phyloP scores from a whole-genome alignment of 2,797 vertebrate genomes.

The Pseudochaenichthys georgianus region DNA sequence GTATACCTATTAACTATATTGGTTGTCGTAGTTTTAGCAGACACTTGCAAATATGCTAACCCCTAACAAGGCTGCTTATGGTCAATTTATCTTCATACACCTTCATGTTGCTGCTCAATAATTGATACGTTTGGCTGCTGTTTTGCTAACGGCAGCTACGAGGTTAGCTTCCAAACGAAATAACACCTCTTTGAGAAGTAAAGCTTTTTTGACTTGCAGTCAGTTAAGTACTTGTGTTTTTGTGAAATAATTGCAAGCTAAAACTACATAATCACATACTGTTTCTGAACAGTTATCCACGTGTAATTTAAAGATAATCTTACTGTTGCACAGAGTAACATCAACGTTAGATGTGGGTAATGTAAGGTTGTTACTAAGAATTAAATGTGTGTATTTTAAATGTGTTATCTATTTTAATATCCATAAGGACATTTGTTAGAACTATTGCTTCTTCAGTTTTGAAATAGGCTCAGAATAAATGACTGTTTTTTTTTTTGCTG shows the following conservation, averaged over 20 bases:
- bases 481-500: too few species aligned
- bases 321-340: not conserved
- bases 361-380: too few species aligned
- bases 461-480: not conserved
- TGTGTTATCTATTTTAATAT: too few species aligned
- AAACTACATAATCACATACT: not conserved
- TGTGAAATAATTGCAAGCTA: too few species aligned
- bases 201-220: not conserved
- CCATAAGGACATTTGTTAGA: too few species aligned
- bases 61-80: not conserved
- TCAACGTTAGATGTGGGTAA: too few species aligned
- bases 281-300: not conserved
- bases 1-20: not conserved
- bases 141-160: not conserved
- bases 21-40: not conserved
- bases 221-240: not conserved
- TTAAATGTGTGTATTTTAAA: too few species aligned
- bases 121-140: not conserved
- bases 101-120: not conserved
- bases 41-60: fast-evolving
- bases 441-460: not conserved
- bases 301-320: not conserved
- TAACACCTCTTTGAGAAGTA: not conserved
- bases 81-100: not conserved
- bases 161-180: not conserved